A percentile compares a stretch with the other conserved stretches of the same genome.
Conservation (phyloP, 2,888 invertebrate species). For the Cylindroiulus punctatus region DNA sequence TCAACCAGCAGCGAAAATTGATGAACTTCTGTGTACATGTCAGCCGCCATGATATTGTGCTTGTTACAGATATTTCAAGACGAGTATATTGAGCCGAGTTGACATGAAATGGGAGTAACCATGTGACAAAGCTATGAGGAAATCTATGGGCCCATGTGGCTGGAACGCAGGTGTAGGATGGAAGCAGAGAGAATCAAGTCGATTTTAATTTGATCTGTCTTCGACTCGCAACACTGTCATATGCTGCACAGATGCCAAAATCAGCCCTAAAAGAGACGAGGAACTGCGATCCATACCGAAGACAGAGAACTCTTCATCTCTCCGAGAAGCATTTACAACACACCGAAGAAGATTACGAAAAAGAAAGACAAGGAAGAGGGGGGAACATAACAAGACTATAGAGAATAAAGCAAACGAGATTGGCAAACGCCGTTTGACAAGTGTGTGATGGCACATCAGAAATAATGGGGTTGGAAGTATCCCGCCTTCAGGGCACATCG, state of each 20-base stretch:
- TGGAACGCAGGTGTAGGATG: not conserved
- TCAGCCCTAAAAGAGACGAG: constrained; percentile 39
- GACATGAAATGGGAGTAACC: constrained; percentile 30
- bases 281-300: constrained; percentile 10
- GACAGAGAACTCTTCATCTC: constrained; percentile 11
- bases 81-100: constrained; percentile 27
- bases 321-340: constrained; percentile 37
- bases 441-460: constrained; percentile 29
- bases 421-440: constrained; percentile 43
- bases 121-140: constrained; percentile 33
- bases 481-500: not conserved
- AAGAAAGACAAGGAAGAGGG: constrained; percentile 42
- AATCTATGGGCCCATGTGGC: constrained; percentile 35
- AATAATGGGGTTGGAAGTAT: constrained; percentile 28
- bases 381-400: constrained; percentile 39
- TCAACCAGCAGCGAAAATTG: constrained; percentile 14
- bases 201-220: constrained; percentile 39
- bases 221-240: constrained; percentile 21
- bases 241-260: constrained; percentile 35
- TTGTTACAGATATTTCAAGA: constrained; percentile 39
- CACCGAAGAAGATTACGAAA: constrained; percentile 41
- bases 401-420: constrained; percentile 42
- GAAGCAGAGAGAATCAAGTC: constrained; percentile 21
- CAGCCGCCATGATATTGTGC: constrained; percentile 30
- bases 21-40: constrained; percentile 36